Conservation (phyloP, 2,113 vertebrate genomes). For the Triplophysa rosa region DNA sequence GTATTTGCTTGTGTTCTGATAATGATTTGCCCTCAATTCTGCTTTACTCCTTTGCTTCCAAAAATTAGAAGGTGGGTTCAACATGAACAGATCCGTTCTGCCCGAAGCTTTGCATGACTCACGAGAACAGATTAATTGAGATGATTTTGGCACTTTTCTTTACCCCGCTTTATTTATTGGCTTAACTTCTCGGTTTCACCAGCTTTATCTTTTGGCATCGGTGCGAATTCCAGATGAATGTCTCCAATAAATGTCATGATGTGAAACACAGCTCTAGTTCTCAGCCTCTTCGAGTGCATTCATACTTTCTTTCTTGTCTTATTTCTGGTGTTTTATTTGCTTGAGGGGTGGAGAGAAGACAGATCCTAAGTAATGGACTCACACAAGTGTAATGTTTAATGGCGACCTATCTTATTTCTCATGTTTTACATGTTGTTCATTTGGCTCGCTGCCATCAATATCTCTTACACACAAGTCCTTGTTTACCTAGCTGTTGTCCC, state of each 20-base stretch:
- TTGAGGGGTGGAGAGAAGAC: not conserved
- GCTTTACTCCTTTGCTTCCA: conserved; percentile 10
- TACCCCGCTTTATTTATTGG: conserved; percentile 34
- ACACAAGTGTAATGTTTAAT: conserved; percentile 2
- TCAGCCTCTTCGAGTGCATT: conserved; percentile 27
- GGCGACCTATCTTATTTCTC: not conserved
- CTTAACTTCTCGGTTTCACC: conserved; percentile 31
- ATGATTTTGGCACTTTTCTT: conserved; percentile 32
- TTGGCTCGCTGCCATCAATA: not conserved
- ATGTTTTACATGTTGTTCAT: not conserved
- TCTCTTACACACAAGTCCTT: conserved; percentile 3
- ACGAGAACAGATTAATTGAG: conserved; percentile 25
- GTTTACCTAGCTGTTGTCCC: not conserved
- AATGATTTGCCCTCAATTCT: not conserved
- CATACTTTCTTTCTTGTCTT: conserved; percentile 16
- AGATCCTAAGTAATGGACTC: not conserved
- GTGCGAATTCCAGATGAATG: conserved; percentile 41
- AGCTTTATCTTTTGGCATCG: conserved; percentile 13
- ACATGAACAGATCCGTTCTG: not conserved
- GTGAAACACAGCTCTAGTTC: conserved; percentile 33
- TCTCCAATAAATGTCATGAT: conserved; percentile 34
- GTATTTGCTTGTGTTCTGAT: not conserved
- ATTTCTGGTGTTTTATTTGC: not conserved
- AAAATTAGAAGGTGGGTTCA: not conserved
- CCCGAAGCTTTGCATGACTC: conserved; percentile 14